Conservation (phyloP, 1,140 invertebrate species). For the Drosophila bocki region DNA sequence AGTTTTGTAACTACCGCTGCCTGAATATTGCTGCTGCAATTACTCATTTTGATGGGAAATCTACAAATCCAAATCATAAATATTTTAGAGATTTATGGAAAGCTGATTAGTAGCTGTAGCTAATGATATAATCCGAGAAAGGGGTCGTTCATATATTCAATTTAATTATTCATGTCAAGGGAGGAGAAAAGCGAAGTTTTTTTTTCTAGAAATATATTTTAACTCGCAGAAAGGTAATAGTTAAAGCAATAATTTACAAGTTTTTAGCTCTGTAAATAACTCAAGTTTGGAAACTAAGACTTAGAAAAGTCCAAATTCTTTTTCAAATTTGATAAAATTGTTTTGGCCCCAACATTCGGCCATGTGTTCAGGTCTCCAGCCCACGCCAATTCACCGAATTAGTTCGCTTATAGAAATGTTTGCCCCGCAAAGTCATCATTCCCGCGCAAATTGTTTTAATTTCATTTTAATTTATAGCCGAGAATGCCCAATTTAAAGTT, state of each 20-base stretch:
- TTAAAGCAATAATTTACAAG: background rate
- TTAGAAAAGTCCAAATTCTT: constrained; percentile 1
- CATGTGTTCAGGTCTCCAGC: constrained; percentile 23
- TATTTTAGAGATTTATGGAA: constrained; percentile 6
- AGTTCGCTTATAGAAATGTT: constrained; percentile 29
- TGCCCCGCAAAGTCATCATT: constrained; percentile 29
- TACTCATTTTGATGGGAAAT: constrained; percentile 17
- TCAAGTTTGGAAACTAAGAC: background rate
- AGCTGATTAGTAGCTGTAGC: constrained; percentile 5
- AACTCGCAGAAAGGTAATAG: background rate
- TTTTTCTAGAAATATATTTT: background rate
- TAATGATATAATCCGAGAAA: constrained; percentile 1
- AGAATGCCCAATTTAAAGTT: constrained; percentile 50
- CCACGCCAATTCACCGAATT: constrained; percentile 26
- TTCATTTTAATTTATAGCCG: constrained; percentile 48
- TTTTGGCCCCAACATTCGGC: constrained; percentile 31
- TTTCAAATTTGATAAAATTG: constrained; percentile 26
- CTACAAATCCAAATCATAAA: constrained; percentile 19
- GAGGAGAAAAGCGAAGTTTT: background rate
- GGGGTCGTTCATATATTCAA: background rate
- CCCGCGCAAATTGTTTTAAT: constrained; percentile 41
- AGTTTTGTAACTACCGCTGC: constrained; percentile 19
- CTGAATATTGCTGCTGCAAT: background rate
- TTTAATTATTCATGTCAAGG: background rate
- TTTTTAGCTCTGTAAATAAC: background rate